Conservation (phyloP, 92 coral and sea anemone genomes). For the Phenganax stokvisi region DNA sequence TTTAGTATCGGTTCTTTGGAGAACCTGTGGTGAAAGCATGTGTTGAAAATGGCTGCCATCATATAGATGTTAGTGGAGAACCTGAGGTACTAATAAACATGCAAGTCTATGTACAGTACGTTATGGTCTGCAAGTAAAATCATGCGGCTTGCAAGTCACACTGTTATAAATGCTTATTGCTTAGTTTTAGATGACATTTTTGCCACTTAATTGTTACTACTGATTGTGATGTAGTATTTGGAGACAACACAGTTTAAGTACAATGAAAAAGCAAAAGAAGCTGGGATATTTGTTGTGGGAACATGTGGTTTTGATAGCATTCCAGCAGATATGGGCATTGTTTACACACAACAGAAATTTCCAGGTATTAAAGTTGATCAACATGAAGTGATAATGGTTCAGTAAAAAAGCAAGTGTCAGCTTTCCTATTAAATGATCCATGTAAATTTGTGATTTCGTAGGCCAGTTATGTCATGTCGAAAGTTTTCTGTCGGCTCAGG, state of each 20-base stretch:
- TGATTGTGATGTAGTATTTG: conserved; percentile 50
- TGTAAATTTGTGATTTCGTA: conserved; percentile 10
- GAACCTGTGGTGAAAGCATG: conserved; percentile 94
- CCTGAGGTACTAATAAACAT: conserved; percentile 69
- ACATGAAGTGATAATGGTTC: neutral
- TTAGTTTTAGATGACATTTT: too few species aligned
- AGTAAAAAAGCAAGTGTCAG: too few species aligned
- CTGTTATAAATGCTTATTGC: too few species aligned
- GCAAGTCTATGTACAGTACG: neutral
- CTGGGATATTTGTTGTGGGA: conserved; percentile 66
- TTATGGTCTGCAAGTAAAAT: neutral
- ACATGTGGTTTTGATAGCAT: conserved; percentile 99
- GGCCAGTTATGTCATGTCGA: conserved; percentile 90
- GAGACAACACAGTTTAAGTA: conserved; percentile 88
- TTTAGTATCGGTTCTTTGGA: conserved; percentile 93
- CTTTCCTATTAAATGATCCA: neutral
- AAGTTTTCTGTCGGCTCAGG: conserved; percentile 63
- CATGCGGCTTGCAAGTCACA: too few species aligned
- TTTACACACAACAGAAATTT: conserved; percentile 66
- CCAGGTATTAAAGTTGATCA: conserved; percentile 61
- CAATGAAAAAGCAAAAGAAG: conserved; percentile 63
- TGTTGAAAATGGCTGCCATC: conserved; percentile 82
- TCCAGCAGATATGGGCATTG: conserved; percentile 93
- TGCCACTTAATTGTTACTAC: neutral
- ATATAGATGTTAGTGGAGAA: conserved; percentile 93